Base-by-base conservation (phyloP, 2,888 invertebrate genomes). In the Hipparchia semele region DNA sequence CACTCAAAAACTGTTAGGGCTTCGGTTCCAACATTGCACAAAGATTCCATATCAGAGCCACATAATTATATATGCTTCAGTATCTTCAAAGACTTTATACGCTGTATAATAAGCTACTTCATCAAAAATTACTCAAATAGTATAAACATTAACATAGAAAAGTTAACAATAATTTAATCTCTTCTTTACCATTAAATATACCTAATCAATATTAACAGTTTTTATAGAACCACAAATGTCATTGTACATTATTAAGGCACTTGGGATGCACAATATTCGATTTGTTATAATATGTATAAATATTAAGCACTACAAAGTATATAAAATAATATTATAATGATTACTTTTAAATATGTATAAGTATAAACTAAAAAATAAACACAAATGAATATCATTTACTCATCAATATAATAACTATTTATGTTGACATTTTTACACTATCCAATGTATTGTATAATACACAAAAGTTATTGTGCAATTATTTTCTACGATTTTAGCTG, bases 161-260 rank as follows among this genome's bases (percentile, higher is more conserved):
- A 92, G 88, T 93, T 92, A 94, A 93, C 92, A 93, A 93, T 93
- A 92, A 92, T 92, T 93, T 93, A 93, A 92, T 93, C 92, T 93
- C 91, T 87, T 90, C 90, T 89, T 89, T 90, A 88, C 88, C 88
- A 88, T 90, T 87, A 85, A 87, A 87, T 82, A 83, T 86, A 83
- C 39, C 39, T 86, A 90, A 91, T 89, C 89, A 87, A 78, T 87
- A 83, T 65, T 90, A 92, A 92, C 91, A 92, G 86, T 84, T 86
- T 84, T 79, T 87, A 90, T 89, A 92, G 90, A 90, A 92, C 90
- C 93, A 89, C 86, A 84, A 86, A 84, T 82, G 85, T 86, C 84
- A 90, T 92, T 91, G 91, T 92, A 92, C 92, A 92, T 86, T 88
- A 87, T 86, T 90, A 93, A 93, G 92, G 93, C 93, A 93, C 93